These are phyloP conservation scores for Torymus aiolomorphi DNA, from an alignment of 2,888 invertebrate genomes.

Conservation along the genomic window DNA sequence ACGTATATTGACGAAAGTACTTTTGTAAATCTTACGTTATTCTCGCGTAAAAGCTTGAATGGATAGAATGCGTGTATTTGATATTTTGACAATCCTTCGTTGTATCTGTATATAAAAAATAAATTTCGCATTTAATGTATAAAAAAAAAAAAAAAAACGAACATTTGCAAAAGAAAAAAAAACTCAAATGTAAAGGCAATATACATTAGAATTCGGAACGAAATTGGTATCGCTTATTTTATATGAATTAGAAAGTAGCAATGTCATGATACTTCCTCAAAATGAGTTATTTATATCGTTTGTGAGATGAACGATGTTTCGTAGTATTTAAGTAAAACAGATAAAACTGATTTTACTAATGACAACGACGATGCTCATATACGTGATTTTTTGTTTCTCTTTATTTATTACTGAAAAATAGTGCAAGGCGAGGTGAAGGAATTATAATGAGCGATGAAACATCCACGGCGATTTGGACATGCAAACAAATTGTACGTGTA, in stretches of 20 bases:
- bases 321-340: conserved; percentile 4
- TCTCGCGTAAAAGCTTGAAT: conserved; percentile 45
- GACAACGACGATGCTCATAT: conserved; percentile 57
- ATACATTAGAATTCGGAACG: neutral
- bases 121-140: conserved; percentile 50
- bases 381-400: conserved; percentile 40
- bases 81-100: conserved; percentile 55
- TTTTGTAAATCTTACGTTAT: conserved; percentile 46
- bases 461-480: conserved; percentile 50
- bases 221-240: neutral
- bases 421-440: conserved; percentile 53
- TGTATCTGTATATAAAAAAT: conserved; percentile 45
- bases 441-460: conserved; percentile 51
- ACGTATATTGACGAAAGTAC: conserved; percentile 33
- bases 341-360: conserved; percentile 40
- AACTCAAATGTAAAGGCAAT: conserved; percentile 27
- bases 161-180: neutral
- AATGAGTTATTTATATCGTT: conserved; percentile 29
- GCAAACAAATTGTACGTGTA: conserved; percentile 53
- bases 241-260: conserved; percentile 4
- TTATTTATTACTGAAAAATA: conserved; percentile 53
- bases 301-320: neutral
- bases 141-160: conserved; percentile 22
- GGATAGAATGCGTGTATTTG: conserved; percentile 52
- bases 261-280: conserved; percentile 32